Base-by-base conservation (phyloP, 2,888 invertebrate species). In the Chrysodeixis includens region DNA sequence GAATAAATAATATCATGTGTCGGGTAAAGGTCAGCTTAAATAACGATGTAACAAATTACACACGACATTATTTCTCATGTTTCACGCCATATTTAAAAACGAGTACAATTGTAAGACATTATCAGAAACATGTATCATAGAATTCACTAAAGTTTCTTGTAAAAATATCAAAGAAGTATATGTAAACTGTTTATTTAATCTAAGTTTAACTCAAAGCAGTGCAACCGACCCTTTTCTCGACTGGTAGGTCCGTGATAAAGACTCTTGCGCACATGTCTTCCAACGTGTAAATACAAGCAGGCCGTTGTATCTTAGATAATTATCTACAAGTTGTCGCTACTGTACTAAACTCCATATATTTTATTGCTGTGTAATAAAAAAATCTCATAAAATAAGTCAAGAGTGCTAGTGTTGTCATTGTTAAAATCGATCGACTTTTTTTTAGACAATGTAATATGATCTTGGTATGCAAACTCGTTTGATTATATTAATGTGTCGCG, bases 221-320 rank as follows among this genome's bases (percentile, higher is more conserved):
- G 69, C 32, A 67, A 46, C 57, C 57, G 59, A 20, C 66, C 49
- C 52, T 56, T 69, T 71, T 59, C 49, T 40, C 6, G n/a, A 40
- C 57, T 61, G 65, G 65, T 69, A 69, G 64, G 66, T 54, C 54
- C 40, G 68, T 84, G 85, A 88, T 88, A 88, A 89, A 83, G 81
- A 71, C 66, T 66, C 69, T 68, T 69, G 81, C 79, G 81, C 87
- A 87, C 82, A 87, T 87, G 85, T 78, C 81, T 70, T 69, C 66
- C 77, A 69, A 78, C 79, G 80, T 79, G 81, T 85, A 78, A 80
- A 84, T 75, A 81, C 76, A 82, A 67, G 63, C 62, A 61, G 65
- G 57, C 72, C 74, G 79, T 67, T 79, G 77, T 77, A 73, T 71
- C 69, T 66, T 49, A 66, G 71, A 81, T 78, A 72, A 83, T 81